These are phyloP conservation scores for Staurois parvus DNA, from an alignment of 2,797 vertebrate genomes.

Conservation along the genomic window DNA sequence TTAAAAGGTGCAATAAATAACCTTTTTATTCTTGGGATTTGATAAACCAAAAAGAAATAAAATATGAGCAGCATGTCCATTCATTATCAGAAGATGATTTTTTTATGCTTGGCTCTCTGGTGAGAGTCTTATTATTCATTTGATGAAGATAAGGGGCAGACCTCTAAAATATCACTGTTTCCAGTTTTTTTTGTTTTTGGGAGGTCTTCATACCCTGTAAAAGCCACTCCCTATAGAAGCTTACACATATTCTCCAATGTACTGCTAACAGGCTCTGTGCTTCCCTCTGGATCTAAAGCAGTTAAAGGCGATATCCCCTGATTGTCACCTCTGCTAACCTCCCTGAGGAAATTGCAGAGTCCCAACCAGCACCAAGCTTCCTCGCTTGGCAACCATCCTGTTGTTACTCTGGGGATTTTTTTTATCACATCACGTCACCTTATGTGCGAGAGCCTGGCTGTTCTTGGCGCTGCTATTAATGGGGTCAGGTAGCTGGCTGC, in stretches of 20 bases:
- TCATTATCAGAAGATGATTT: too few species aligned
- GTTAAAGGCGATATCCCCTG: neutral
- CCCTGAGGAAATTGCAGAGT: neutral
- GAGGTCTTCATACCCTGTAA: too few species aligned
- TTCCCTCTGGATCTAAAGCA: neutral
- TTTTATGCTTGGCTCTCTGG: too few species aligned
- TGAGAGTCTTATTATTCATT: too few species aligned
- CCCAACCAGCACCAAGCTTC: neutral
- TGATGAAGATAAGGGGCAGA: too few species aligned
- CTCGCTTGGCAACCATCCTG: neutral
- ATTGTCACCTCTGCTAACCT: neutral
- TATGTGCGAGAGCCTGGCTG: neutral
- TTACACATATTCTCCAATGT: neutral
- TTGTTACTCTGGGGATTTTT: neutral
- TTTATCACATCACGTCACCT: conserved; percentile 3
- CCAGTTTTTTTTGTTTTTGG: too few species aligned
- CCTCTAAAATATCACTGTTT: too few species aligned
- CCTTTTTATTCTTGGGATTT: too few species aligned
- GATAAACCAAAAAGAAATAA: too few species aligned
- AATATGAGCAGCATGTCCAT: too few species aligned
- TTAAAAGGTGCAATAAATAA: too few species aligned
- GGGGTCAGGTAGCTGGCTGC: neutral
- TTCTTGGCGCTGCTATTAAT: neutral
- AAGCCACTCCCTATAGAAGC: too few species aligned
- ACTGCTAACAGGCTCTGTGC: neutral